These are phyloP conservation scores for Pteromalus puparum DNA, from an alignment of 1,140 invertebrate species.

Conservation along the genomic window DNA sequence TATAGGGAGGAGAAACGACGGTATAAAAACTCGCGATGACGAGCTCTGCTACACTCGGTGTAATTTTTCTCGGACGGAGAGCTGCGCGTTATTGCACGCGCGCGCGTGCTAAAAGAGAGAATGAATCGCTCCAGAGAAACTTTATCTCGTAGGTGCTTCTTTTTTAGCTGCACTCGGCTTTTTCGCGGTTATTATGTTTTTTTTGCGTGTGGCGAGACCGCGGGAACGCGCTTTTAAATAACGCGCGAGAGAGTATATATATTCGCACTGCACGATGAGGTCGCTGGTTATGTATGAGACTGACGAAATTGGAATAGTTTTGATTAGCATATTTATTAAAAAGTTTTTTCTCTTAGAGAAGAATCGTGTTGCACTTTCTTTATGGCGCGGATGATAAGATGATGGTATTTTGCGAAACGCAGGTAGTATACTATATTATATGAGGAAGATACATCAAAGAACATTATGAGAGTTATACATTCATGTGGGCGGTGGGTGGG, in stretches of 20 bases:
- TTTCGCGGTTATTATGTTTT: not conserved
- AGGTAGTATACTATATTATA: not conserved
- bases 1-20: too few species aligned
- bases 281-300: slow-evolving; percentile 27
- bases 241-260: not conserved
- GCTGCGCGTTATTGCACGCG: not conserved
- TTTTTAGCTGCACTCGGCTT: not conserved
- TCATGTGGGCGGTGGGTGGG: slow-evolving; percentile 3
- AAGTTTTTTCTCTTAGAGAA: not conserved
- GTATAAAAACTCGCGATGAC: not conserved
- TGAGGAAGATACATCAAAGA: not conserved
- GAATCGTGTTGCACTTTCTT: slow-evolving; percentile 11
- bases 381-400: not conserved
- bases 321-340: slow-evolving; percentile 50
- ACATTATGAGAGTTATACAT: slow-evolving; percentile 1
- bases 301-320: slow-evolving; percentile 15
- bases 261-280: not conserved
- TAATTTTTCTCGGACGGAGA: not conserved
- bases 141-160: not conserved
- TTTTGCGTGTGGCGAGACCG: not conserved
- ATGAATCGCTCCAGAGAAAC: not conserved
- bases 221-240: not conserved
- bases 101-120: not conserved
- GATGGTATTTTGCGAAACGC: not conserved
- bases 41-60: not conserved